Evolutionary conservation across 2,113 vertebrate genomes (phyloP), one percentile per base, ranked within the genome.

Genomic region (Globicephala melas): DNA sequence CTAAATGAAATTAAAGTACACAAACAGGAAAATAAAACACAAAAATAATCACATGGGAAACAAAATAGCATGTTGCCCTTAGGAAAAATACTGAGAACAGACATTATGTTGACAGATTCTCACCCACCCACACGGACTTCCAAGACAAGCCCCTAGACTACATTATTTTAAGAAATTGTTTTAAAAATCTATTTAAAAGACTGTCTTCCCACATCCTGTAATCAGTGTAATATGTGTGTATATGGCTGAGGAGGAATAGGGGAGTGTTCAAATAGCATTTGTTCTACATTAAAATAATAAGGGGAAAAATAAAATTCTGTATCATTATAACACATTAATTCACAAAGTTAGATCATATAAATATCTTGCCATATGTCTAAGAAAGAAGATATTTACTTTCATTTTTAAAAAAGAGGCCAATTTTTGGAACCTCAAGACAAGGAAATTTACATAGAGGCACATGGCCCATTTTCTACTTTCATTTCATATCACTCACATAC

Each of bases 151-250:
- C 70, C 11, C 11, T 55, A 62, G 28, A 81, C n/a, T 85, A n/a
- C 21, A 95, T 81, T 90, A 92, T 95, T 97, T 96, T 97, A 98
- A 84, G 80, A 96, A 98, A 94, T 65, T 44, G n/a, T 41, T 88
- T 96, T 20, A n/a, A 87, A 96, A 70, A 94, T 79, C 15, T 92
- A 21, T 87, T 96, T 93, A 91, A 91, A 94, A 93, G 15, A 58
- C 11, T 93, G 8, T 13, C n/a, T 95, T 94, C n/a, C 74, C 8
- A 76, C 65, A 85, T 82, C 21, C 74, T 95, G 53, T 77, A 91
- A 79, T 92, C 50, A 81, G 41, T 84, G 18, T 80, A 62, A 84
- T 90, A 86, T 84, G 31, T 95, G 18, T 92, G 17, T 53, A 18
- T 83, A 17, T 88, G 33, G 28, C 9, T 80, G 41, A 8, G 23